Evolutionary conservation across 2,113 vertebrate species (phyloP).

Genomic region (Polypterus bichir): DNA sequence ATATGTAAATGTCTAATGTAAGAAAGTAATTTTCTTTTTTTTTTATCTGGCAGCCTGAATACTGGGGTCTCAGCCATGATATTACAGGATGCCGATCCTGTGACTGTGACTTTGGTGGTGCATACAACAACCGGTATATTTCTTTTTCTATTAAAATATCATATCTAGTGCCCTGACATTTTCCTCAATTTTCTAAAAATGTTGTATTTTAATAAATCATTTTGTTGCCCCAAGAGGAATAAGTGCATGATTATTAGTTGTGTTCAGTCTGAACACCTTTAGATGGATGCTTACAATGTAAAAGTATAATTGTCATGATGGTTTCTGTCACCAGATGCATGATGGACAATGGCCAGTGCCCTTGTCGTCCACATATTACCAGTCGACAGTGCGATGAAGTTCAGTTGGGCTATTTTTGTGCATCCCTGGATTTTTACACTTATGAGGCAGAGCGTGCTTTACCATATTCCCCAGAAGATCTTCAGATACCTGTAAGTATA

Average conservation of each 20-base stretch:
- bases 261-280: too few species aligned
- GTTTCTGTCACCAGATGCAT: constrained; percentile 46
- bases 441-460: constrained; percentile 60
- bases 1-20: not conserved
- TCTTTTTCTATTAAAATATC: not conserved
- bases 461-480: constrained; percentile 36
- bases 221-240: not conserved
- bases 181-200: not conserved
- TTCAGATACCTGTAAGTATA: constrained; percentile 53
- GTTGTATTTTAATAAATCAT: not conserved
- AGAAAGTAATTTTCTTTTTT: not conserved
- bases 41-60: constrained; percentile 48
- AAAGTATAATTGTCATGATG: too few species aligned
- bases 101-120: constrained; percentile 71
- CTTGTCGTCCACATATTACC: constrained; percentile 59
- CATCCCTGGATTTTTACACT: constrained; percentile 60
- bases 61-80: constrained; percentile 73
- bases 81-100: constrained; percentile 62
- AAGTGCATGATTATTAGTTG: too few species aligned
- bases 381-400: constrained; percentile 63
- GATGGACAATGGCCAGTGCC: constrained; percentile 61
- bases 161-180: not conserved
- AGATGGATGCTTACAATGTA: too few species aligned
- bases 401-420: constrained; percentile 69
- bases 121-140: constrained; percentile 61